Conservation (phyloP, 53 echinoderm and acorn worm genomes). For the Temnopleurus reevesii region DNA sequence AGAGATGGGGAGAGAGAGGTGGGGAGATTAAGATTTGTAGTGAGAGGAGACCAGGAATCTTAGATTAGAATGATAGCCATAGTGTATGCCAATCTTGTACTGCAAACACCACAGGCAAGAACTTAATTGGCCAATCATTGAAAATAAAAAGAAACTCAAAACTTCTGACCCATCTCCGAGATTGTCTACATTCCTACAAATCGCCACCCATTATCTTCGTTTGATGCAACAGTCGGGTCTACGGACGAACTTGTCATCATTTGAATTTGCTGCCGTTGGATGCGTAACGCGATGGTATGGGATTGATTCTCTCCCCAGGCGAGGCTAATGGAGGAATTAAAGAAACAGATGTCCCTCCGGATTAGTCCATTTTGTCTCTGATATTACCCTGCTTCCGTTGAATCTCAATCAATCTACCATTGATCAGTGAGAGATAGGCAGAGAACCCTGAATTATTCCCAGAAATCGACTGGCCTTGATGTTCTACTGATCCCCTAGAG, state of each 20-base stretch:
- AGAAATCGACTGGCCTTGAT: not conserved
- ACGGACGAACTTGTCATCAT: conserved; percentile 6
- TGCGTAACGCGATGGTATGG: not conserved
- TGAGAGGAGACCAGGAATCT: not conserved
- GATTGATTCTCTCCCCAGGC: conserved; percentile 26
- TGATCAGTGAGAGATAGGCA: not conserved
- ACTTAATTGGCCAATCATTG: not conserved
- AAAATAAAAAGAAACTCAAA: not conserved
- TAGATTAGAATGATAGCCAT: not conserved
- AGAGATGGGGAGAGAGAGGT: not conserved
- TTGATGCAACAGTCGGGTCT: not conserved
- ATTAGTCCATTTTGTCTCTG: not conserved
- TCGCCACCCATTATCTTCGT: not conserved
- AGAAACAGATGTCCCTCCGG: conserved; percentile 28
- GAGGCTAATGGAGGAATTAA: conserved; percentile 28
- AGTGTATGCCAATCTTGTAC: not conserved
- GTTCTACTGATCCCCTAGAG: not conserved
- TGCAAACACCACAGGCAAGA: not conserved
- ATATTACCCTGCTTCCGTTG: not conserved
- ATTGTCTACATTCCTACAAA: not conserved
- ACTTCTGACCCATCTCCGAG: not conserved
- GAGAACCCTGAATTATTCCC: not conserved
- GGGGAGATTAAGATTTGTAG: not conserved
- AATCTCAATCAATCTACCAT: not conserved
- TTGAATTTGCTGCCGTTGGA: not conserved